Conservation (phyloP, 2,797 vertebrate genomes). For the Leptatherina wallacei region DNA sequence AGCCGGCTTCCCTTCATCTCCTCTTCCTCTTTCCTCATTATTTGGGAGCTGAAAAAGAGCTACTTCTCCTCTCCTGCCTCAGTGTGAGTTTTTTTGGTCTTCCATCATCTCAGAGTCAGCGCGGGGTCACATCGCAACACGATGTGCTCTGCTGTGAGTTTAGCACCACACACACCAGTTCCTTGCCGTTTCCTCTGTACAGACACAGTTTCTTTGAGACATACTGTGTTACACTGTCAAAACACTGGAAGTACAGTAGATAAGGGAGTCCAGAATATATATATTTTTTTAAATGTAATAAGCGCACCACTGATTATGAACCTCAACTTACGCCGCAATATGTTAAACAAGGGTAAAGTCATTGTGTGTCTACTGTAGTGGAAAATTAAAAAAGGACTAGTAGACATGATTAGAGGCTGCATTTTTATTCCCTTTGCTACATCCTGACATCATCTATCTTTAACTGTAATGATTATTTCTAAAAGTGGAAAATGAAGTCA, state of each 20-base stretch:
- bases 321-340: background rate
- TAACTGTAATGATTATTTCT: constrained; percentile 46
- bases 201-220: constrained; percentile 56
- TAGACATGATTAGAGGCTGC: background rate
- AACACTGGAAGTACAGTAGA: constrained; percentile 49
- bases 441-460: constrained; percentile 19
- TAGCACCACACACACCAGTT: constrained; percentile 62
- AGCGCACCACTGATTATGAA: background rate
- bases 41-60: constrained; percentile 55
- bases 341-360: background rate
- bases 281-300: background rate
- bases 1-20: constrained; percentile 58
- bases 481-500: constrained; percentile 52
- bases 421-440: background rate
- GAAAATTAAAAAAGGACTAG: background rate
- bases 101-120: constrained; percentile 66
- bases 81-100: constrained; percentile 63
- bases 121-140: constrained; percentile 67
- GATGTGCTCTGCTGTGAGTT: constrained; percentile 61
- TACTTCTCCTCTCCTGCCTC: constrained; percentile 26
- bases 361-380: background rate
- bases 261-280: background rate
- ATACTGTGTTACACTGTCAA: constrained; percentile 53
- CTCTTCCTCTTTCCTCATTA: constrained; percentile 57
- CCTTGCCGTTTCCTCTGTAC: constrained; percentile 54